Base-by-base conservation (phyloP, 1,140 invertebrate species). In the Pseudomyrmex pallidus region DNA sequence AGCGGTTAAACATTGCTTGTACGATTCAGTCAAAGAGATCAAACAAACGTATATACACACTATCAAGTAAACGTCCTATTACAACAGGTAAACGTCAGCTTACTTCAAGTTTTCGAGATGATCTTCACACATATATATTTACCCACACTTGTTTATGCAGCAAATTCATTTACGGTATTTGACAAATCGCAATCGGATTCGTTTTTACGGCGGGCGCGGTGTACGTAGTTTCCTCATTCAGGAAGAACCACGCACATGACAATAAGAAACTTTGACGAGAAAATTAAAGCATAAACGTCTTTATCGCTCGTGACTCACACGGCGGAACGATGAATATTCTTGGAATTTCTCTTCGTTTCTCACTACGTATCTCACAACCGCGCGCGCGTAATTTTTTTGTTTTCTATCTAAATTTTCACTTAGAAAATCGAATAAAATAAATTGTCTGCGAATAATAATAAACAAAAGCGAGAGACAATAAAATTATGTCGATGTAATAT, bases 211-310 rank as follows among this genome's bases (percentile, higher is more conserved):
- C 10, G 1, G 8, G n/a, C n/a, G 2, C 57, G 17, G 2, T n/a
- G 10, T n/a, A 46, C 17, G 15, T 48, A 56, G 46, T 54, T 44
- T 10, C 52, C n/a, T 48, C 63, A 48, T 78, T 78, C 35, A 59
- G 8, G 5, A 0, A 1, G 9, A 48, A 57, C 35, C 13, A 25
- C 15, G 22, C 8, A 1, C 63, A 17, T 13, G 48, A 46, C 48
- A 52, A 52, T 5, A 25, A 12, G 35, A 56, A 78, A 48, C n/a
- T 74, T 15, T 17, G 52, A 77, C 2, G 22, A 59, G n/a, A 50
- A 70, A 70, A 74, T 74, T 44, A 76, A 78, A 70, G 46, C 15
- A 35, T 35, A 9, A 12, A 0, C 8, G 10, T 76, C 12, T 76
- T 78, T 70, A 70, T 78, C 20, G 3, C 8, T 56, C 12, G 10